Base-by-base conservation (phyloP, 2,888 invertebrate species). In the Zhuqinia jingwanae region DNA sequence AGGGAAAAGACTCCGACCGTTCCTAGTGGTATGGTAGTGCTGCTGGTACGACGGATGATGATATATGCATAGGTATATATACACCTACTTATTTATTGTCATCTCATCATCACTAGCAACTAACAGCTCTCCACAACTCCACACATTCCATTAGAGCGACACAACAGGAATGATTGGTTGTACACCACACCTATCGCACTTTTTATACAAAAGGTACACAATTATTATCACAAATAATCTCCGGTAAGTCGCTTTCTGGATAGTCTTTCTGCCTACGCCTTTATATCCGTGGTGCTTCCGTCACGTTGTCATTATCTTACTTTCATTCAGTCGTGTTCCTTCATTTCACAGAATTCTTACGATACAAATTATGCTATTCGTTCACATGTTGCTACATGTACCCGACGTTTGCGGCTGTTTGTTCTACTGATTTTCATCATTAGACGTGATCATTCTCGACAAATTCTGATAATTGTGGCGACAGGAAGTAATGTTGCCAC, bases 201-300 rank as follows among this genome's bases (percentile, higher is more conserved):
- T 15, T 2, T 13, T 11, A 10, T 17, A 68, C 45, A 45, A 68
- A 68, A 45, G 15, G 68, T 45, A 68, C 42, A 68, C 42, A 68
- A 45, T 13, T n/a, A n/a, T 70, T 70, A 70, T 70, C 70, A 47
- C 47, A 70, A 70, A 47, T 47, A 70, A 70, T 70, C 70, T 20
- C 68, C 47, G 70, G 70, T 50, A 25, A 68, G 5, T 8, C 17
- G 47, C 15, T 70, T 70, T 25, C 68, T 20, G 10, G 1, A 20
- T 8, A 25, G 68, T 45, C 22, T 68, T 42, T 11, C 22, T 63
- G n/a, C 42, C 13, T 27, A n/a, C 30, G 36, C 20, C 5, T 60
- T 25, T 60, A 3, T 63, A n/a, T n/a, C 11, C 22, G 20, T 42
- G 36, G 0, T 63, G 30, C 15, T 30, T 63, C 11, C 25, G 30